phyloP scores from a whole-genome alignment of 1,140 invertebrate species.

The Aphidius gifuensis region DNA sequence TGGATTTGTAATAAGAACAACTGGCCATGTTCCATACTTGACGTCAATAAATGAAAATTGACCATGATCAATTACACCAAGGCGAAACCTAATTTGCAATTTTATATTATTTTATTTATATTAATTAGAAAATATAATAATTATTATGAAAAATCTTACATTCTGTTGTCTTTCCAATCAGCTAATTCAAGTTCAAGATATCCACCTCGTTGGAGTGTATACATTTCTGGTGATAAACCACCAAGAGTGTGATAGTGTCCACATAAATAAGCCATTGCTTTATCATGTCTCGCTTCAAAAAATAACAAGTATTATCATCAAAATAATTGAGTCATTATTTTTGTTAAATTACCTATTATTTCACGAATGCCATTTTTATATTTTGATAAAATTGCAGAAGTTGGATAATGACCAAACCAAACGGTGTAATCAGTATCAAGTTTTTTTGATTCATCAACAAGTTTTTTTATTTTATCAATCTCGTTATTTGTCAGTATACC shows the following conservation, averaged over 20 bases:
- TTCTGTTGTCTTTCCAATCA: conserved; percentile 91
- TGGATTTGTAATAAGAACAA: conserved; percentile 84
- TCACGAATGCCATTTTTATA: conserved; percentile 58
- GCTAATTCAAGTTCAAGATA: conserved; percentile 86
- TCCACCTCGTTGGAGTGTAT: conserved; percentile 79
- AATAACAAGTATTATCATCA: conserved; percentile 10
- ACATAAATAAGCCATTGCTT: conserved; percentile 77
- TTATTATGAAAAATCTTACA: conserved; percentile 56
- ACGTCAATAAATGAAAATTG: conserved; percentile 86
- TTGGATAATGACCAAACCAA: conserved; percentile 93
- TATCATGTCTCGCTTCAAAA: conserved; percentile 47
- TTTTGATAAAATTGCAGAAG: conserved; percentile 76
- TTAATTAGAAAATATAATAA: conserved; percentile 18
- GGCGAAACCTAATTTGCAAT: conserved; percentile 62
- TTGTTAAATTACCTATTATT: conserved; percentile 54
- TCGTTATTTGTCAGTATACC: conserved; percentile 68
- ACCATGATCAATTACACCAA: conserved; percentile 84
- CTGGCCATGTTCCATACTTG: conserved; percentile 73
- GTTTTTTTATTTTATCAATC: conserved; percentile 55
- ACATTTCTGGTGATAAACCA: conserved; percentile 80
- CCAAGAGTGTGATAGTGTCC: conserved; percentile 87
- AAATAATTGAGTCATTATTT: conserved; percentile 6
- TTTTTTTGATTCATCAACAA: conserved; percentile 53
- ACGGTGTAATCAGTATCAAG: conserved; percentile 63
- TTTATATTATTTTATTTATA: not conserved